phyloP scores from a whole-genome alignment of 2,113 vertebrate species.

The Clinocottus analis region DNA sequence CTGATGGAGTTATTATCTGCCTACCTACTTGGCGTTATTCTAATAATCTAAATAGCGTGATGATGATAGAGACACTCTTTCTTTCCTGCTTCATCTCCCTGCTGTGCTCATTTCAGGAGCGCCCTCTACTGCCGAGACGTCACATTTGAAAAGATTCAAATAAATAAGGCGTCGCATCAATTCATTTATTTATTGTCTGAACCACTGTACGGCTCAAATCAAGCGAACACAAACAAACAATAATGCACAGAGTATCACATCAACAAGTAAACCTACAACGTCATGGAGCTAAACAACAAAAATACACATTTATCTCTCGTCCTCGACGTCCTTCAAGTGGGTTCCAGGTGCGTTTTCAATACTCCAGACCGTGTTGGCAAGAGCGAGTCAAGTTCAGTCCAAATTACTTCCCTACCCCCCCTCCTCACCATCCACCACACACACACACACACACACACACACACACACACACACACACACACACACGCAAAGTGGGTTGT shows the following conservation, averaged over 20 bases:
- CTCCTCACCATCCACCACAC: too few species aligned
- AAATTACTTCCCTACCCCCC: too few species aligned
- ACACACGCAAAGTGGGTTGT: slow-evolving; percentile 32
- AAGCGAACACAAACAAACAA: slow-evolving; percentile 37
- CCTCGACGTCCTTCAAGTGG: slow-evolving; percentile 84
- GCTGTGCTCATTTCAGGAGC: slow-evolving; percentile 11
- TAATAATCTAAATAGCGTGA: slow-evolving; percentile 41
- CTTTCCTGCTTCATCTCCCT: neutral
- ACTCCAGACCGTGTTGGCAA: slow-evolving; percentile 18
- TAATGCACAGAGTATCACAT: slow-evolving; percentile 71
- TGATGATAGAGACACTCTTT: slow-evolving; percentile 16
- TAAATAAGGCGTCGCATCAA: neutral
- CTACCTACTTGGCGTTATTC: too few species aligned
- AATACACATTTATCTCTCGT: too few species aligned
- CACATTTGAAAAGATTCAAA: slow-evolving; percentile 3
- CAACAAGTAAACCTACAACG: slow-evolving; percentile 58
- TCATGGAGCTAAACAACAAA: too few species aligned
- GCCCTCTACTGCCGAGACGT: slow-evolving; percentile 62
- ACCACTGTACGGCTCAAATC: slow-evolving; percentile 57
- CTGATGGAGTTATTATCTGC: slow-evolving; percentile 15
- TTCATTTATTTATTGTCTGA: slow-evolving; percentile 62
- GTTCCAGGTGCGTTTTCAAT: slow-evolving; percentile 74
- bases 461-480: too few species aligned
- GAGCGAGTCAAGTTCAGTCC: slow-evolving; percentile 50
- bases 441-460: too few species aligned